Evolutionary conservation across 1,140 invertebrate species (phyloP), one percentile per base, ranked within the genome.

Genomic region (Drosophila busckii): DNA sequence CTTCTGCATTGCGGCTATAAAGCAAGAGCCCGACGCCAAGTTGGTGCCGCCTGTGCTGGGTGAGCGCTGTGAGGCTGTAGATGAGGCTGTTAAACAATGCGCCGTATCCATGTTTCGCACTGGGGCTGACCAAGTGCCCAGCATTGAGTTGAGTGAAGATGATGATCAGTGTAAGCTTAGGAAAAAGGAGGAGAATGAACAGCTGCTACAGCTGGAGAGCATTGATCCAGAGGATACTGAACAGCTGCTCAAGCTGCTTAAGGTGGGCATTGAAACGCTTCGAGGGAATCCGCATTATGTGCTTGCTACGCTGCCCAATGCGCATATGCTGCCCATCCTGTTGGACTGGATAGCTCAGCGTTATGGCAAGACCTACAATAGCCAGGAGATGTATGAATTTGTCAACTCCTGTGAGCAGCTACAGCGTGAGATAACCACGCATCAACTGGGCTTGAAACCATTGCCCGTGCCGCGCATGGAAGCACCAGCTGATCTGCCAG

Each of bases 251-350:
- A 16, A 60, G 2, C 26, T 87, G n/a, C 42, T 87, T 0, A 70
- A 68, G 4, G 20, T 12, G 0, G 85, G 62, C 0, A 29, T 87
- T 9, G 40, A 59, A 0, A 13, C 38, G 0, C 22, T 87, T 10
- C 46, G 34, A 10, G 6, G 19, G 0, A 55, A 87, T 70, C 49
- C 58, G 0, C 38, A 53, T 16, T 87, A 64, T 38, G 83, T 87
- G 1, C 37, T 87, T 19, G 85, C 66, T 9, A 62, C 69, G 3
- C 41, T 87, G n/a, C 71, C 80, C 7, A 80, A 87, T 63, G 73
- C 53, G 0, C 76, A 87, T 32, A 64, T 60, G 22, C 16, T 83
- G 20, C 85, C 85, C 0, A 16, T 61, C 1, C 44, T 87, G 0
- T 8, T 63, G 0, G 68, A 87, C 20, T 87, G 85, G 85, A 63